A percentile compares a stretch with the other conserved stretches of the same genome.
phyloP scores from a whole-genome alignment of 2,113 vertebrate genomes.

The Progne subis region DNA sequence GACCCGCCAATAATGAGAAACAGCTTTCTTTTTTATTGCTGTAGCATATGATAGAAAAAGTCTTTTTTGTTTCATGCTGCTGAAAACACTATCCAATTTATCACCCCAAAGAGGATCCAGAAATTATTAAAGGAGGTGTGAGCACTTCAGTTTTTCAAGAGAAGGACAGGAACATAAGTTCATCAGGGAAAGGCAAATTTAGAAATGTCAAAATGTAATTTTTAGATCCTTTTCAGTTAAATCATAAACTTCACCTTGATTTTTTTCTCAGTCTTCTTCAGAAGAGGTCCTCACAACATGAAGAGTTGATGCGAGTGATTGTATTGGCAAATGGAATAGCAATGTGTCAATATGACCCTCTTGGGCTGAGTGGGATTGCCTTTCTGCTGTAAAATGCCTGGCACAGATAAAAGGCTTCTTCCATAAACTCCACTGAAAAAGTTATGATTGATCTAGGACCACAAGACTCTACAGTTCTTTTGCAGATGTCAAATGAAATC shows the following conservation, averaged over 20 bases:
- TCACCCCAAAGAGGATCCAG: conserved; percentile 5
- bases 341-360: neutral
- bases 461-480: neutral
- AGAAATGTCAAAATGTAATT: neutral
- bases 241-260: neutral
- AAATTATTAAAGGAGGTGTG: conserved; percentile 19
- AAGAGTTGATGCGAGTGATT: neutral
- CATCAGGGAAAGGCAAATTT: neutral
- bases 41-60: conserved; percentile 37
- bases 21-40: conserved; percentile 53
- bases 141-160: neutral
- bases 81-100: conserved; percentile 4
- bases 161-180: neutral
- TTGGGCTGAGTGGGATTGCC: neutral
- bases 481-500: neutral
- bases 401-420: neutral
- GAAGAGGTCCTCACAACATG: neutral
- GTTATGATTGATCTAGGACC: neutral
- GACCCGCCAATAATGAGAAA: conserved; percentile 54
- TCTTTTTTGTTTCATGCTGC: conserved; percentile 2
- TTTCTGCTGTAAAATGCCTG: neutral
- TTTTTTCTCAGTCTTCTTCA: conserved; percentile 18
- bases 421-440: neutral
- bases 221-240: neutral
- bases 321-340: neutral